Evolutionary conservation across 2,113 vertebrate species (phyloP).

Genomic region (Nothocercus nigrocapillus): DNA sequence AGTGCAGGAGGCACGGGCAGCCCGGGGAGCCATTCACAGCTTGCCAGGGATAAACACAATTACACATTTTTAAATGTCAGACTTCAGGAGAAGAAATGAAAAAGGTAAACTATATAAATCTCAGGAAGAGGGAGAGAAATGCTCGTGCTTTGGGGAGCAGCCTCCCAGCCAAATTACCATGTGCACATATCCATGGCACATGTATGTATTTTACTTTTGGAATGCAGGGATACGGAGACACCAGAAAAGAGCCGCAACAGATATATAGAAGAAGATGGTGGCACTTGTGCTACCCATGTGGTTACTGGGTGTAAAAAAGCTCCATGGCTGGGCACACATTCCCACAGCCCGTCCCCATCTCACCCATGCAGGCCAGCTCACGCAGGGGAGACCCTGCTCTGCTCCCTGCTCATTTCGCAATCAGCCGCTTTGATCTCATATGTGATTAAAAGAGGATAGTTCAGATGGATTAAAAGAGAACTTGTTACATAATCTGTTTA

Average conservation of each 20-base stretch:
- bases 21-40: conserved; percentile 66
- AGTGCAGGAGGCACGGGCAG: conserved; percentile 56
- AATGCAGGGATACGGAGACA: background rate
- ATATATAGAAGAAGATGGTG: background rate
- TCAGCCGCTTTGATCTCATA: conserved; percentile 55
- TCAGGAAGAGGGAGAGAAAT: background rate
- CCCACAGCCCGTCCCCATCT: background rate
- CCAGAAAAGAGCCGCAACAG: background rate
- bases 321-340: background rate
- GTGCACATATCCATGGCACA: background rate
- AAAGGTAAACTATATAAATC: conserved; percentile 67
- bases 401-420: conserved; percentile 9
- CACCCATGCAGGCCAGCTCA: background rate
- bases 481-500: conserved; percentile 68
- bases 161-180: background rate
- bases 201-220: background rate
- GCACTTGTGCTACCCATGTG: background rate
- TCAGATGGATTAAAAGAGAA: conserved; percentile 61
- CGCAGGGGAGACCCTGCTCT: background rate
- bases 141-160: background rate
- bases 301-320: background rate
- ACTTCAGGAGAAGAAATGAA: conserved; percentile 54
- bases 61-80: conserved; percentile 75
- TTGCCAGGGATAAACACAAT: conserved; percentile 74
- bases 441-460: conserved; percentile 34